These are phyloP conservation scores for Charina bottae DNA, from an alignment of 2,113 vertebrate genomes.

Conservation along the genomic window DNA sequence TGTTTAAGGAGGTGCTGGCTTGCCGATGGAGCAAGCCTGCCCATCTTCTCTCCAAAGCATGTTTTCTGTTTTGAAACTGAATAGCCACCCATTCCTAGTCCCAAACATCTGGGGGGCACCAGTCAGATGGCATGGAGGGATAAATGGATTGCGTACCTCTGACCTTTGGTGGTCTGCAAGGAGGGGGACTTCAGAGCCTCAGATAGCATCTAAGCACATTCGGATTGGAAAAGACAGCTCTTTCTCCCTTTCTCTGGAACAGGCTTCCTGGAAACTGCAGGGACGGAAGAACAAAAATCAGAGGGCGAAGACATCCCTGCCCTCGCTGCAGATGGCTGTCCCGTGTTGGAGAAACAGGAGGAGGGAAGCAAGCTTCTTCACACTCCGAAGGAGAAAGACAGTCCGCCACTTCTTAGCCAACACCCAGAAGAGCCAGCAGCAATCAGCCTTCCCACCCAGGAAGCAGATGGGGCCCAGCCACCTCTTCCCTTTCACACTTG, in stretches of 20 bases:
- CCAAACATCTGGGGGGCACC: not conserved
- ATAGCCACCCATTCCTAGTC: not conserved
- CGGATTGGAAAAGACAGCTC: not conserved
- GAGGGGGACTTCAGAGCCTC: too few species aligned
- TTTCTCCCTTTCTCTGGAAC: not conserved
- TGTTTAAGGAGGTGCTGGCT: too few species aligned
- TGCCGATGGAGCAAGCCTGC: too few species aligned
- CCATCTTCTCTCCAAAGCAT: not conserved
- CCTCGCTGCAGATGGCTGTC: not conserved
- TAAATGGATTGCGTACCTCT: fast-evolving
- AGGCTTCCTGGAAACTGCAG: slow-evolving; percentile 35
- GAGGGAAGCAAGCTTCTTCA: not conserved
- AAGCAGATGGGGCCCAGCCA: not conserved
- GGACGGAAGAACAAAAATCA: not conserved
- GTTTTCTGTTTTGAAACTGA: not conserved
- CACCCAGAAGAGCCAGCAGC: fast-evolving
- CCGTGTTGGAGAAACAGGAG: not conserved
- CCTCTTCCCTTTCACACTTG: not conserved
- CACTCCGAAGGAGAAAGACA: not conserved
- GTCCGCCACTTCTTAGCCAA: not conserved
- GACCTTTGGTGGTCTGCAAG: not conserved
- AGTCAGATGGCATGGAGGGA: fast-evolving
- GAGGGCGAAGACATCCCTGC: slow-evolving; percentile 6
- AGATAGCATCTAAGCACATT: not conserved
- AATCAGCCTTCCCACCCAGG: slow-evolving; percentile 5